phyloP scores from a whole-genome alignment of 2,113 vertebrate genomes.

The Antigone vipio region DNA sequence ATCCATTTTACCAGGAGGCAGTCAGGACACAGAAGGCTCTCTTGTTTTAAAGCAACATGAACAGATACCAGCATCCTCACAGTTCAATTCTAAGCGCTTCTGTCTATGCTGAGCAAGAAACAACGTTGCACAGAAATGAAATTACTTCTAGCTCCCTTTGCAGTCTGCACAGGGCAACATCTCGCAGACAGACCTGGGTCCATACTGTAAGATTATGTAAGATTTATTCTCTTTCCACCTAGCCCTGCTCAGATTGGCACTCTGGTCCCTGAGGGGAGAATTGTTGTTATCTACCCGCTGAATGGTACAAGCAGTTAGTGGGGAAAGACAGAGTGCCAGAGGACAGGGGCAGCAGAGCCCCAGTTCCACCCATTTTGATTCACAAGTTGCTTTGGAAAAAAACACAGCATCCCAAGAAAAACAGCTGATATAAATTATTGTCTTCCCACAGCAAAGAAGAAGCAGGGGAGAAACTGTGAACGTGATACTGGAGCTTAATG shows the following conservation, averaged over 20 bases:
- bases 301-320: not conserved
- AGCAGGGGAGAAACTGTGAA: slow-evolving; percentile 7
- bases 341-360: not conserved
- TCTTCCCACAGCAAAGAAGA: slow-evolving; percentile 54
- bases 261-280: not conserved
- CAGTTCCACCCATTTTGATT: not conserved
- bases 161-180: not conserved
- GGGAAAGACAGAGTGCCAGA: not conserved
- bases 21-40: not conserved
- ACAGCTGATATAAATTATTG: slow-evolving; percentile 43
- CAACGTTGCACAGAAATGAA: not conserved
- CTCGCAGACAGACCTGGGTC: not conserved
- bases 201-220: not conserved
- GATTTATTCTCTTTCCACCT: not conserved
- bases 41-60: not conserved
- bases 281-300: fast-evolving
- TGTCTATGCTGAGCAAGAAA: not conserved
- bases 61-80: not conserved
- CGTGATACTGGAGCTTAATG: slow-evolving; percentile 16
- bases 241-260: not conserved
- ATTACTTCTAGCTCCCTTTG: not conserved
- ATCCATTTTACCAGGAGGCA: not conserved
- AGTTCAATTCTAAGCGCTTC: not conserved
- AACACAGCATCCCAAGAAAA: slow-evolving; percentile 14
- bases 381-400: not conserved